phyloP scores from a whole-genome alignment of 2,113 vertebrate species.

The Ptilonorhynchus violaceus region DNA sequence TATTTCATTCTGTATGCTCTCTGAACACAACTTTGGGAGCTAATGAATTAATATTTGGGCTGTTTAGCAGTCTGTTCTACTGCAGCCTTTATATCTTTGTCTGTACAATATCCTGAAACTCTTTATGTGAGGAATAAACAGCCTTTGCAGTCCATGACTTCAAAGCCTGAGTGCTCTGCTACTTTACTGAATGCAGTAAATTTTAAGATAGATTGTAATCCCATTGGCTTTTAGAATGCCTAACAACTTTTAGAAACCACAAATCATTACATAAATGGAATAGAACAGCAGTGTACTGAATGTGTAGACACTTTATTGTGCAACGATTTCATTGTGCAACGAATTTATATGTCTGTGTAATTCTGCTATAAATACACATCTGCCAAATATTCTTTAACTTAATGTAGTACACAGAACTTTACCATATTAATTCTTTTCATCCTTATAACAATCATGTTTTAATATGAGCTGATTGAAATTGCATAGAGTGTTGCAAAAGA shows the following conservation, averaged over 20 bases:
- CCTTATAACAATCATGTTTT: constrained; percentile 59
- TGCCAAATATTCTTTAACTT: constrained; percentile 60
- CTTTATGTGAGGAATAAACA: constrained; percentile 69
- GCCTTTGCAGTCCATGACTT: constrained; percentile 66
- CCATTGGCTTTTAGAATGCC: constrained; percentile 65
- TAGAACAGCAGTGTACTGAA: constrained; percentile 50
- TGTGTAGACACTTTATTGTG: constrained; percentile 26
- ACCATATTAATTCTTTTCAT: constrained; percentile 65
- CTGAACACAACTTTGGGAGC: constrained; percentile 38
- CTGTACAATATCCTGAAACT: constrained; percentile 33
- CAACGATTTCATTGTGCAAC: constrained; percentile 46
- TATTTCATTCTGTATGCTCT: constrained; percentile 32
- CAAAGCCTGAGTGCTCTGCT: constrained; percentile 69
- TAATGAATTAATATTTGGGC: constrained; percentile 68
- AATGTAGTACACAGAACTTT: constrained; percentile 47
- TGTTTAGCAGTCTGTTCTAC: constrained; percentile 45
- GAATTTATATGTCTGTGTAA: constrained; percentile 42
- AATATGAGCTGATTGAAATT: constrained; percentile 63
- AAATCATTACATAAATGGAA: constrained; percentile 72
- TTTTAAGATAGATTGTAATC: constrained; percentile 71
- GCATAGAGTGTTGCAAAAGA: constrained; percentile 34
- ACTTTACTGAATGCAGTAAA: constrained; percentile 71
- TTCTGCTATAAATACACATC: constrained; percentile 61
- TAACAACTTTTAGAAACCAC: constrained; percentile 68
- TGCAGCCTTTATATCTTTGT: constrained; percentile 50